Evolutionary conservation across 2,797 vertebrate species (phyloP).

Genomic region (Hybognathus amarus): DNA sequence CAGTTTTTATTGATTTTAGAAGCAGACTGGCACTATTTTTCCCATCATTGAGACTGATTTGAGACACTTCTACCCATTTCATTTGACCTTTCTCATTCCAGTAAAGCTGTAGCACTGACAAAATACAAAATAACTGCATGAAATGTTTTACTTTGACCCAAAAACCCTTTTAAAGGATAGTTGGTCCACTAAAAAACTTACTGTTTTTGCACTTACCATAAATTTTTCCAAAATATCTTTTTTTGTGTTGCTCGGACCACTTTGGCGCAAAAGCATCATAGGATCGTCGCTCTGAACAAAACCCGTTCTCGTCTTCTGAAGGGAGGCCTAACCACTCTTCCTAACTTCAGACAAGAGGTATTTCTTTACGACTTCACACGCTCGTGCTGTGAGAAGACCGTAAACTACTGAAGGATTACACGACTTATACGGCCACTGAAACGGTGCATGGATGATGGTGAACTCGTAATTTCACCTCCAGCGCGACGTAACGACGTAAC

Average conservation of each 20-base stretch:
- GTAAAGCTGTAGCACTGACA: background rate
- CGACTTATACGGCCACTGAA: slow-evolving; percentile 17
- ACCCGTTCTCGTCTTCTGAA: background rate
- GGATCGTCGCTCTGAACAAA: background rate
- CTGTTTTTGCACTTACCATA: too few relatives aligned
- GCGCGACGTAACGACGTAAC: background rate
- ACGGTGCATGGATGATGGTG: background rate
- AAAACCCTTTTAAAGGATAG: background rate
- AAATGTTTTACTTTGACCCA: background rate
- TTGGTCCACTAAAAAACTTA: background rate
- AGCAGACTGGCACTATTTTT: background rate
- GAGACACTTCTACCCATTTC: background rate
- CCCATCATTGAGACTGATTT: background rate
- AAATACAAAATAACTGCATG: background rate
- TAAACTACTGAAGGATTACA: slow-evolving; percentile 21
- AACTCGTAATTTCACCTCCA: slow-evolving; percentile 26
- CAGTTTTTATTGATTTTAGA: background rate
- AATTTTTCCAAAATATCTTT: background rate
- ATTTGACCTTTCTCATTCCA: background rate
- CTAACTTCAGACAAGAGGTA: slow-evolving; percentile 2
- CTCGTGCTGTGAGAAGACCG: background rate
- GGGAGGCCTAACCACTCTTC: slow-evolving; percentile 27
- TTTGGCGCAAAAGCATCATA: background rate
- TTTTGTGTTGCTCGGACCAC: background rate
- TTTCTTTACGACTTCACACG: slow-evolving; percentile 41